Conservation (phyloP, 2,888 invertebrate species). For the Polia nebulosa region DNA sequence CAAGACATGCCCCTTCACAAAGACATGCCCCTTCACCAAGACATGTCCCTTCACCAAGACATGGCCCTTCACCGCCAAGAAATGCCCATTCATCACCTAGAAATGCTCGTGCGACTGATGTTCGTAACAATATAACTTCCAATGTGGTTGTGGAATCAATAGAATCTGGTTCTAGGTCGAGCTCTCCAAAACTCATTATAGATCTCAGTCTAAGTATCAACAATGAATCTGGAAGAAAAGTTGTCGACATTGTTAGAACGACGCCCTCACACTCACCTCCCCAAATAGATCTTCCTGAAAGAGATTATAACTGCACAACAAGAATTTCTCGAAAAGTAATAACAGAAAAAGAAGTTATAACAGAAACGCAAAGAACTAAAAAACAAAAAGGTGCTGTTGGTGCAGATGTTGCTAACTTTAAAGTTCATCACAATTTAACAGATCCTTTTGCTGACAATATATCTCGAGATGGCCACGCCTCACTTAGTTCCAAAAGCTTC, state of each 20-base stretch:
- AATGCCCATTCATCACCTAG: conserved; percentile 27
- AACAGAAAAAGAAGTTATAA: conserved; percentile 68
- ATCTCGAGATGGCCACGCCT: conserved; percentile 77
- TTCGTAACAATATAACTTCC: conserved; percentile 65
- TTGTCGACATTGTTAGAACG: conserved; percentile 58
- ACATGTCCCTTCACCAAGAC: conserved; percentile 30
- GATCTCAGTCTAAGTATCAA: conserved; percentile 81
- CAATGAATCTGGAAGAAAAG: conserved; percentile 72
- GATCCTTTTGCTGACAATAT: conserved; percentile 68
- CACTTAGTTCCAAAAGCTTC: conserved; percentile 83
- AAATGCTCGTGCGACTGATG: conserved; percentile 41
- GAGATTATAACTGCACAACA: conserved; percentile 76
- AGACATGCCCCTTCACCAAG: conserved; percentile 28
- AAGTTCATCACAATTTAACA: conserved; percentile 67
- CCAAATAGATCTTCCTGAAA: conserved; percentile 80
- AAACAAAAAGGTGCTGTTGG: conserved; percentile 29
- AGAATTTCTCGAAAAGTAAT: conserved; percentile 61
- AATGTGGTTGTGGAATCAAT: conserved; percentile 62
- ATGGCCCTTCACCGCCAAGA: conserved; percentile 25
- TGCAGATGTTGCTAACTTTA: conserved; percentile 29
- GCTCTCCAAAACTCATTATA: conserved; percentile 76
- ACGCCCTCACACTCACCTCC: conserved; percentile 50
- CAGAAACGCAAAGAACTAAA: conserved; percentile 55
- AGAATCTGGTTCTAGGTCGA: conserved; percentile 28
- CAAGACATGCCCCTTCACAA: conserved; percentile 25